A percentile compares a stretch with the other conserved stretches of the same genome.
Conservation (phyloP, 2,113 vertebrate genomes). For the Xiphophorus maculatus region DNA sequence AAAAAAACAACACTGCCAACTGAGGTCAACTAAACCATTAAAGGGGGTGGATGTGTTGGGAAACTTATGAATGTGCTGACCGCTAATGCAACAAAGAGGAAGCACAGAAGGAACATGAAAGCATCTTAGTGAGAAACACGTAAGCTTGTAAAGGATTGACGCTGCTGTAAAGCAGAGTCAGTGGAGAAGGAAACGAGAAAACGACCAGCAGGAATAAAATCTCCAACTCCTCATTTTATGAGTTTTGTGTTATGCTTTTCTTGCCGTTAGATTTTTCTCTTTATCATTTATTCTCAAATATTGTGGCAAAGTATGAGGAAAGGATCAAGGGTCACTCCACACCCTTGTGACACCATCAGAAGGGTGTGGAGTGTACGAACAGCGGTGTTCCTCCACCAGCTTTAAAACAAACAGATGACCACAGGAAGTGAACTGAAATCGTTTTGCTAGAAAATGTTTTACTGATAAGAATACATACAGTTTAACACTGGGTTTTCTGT, state of each 20-base stretch:
- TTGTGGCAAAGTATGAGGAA: background rate
- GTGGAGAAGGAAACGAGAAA: no score
- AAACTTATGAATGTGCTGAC: background rate
- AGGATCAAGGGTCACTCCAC: background rate
- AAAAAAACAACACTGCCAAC: background rate
- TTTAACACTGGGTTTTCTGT: no score
- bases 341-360: background rate
- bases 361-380: background rate
- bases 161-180: no score
- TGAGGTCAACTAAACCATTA: constrained; percentile 1
- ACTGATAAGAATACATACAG: background rate
- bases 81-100: background rate
- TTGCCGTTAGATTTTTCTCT: background rate
- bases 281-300: background rate
- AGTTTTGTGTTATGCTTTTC: no score
- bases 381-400: background rate
- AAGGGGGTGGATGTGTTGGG: constrained; percentile 34
- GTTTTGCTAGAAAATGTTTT: background rate
- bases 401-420: background rate
- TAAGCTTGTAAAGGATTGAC: background rate
- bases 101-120: background rate
- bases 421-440: background rate
- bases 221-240: background rate
- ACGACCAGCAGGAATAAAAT: background rate
- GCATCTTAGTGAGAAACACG: background rate